These are phyloP conservation scores for Drosophila paramelanica DNA, from an alignment of 2,888 invertebrate genomes.

Conservation along the genomic window DNA sequence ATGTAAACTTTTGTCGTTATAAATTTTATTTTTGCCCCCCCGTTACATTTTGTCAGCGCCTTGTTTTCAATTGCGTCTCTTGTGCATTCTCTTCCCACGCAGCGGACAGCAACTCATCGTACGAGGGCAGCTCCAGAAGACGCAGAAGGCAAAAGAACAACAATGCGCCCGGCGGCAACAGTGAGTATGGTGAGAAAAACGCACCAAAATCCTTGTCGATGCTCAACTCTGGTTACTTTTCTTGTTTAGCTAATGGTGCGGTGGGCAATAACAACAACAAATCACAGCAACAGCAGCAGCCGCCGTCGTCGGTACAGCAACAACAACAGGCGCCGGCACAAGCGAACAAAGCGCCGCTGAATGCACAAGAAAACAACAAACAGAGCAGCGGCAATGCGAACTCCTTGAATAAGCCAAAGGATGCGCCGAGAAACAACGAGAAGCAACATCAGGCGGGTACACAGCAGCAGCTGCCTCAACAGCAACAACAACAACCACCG, in stretches of 20 bases:
- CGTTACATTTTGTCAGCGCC: slow-evolving; percentile 4
- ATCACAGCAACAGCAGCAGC: slow-evolving; percentile 50
- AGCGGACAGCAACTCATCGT: slow-evolving; percentile 85
- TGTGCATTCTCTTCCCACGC: slow-evolving; percentile 21
- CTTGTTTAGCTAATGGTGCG: slow-evolving; percentile 82
- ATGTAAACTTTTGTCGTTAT: slow-evolving; percentile 17
- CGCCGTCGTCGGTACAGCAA: slow-evolving; percentile 33
- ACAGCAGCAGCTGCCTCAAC: slow-evolving; percentile 61
- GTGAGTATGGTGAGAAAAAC: slow-evolving; percentile 79
- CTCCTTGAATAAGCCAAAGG: slow-evolving; percentile 68
- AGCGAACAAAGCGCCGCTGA: slow-evolving; percentile 79
- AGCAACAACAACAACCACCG: slow-evolving; percentile 43
- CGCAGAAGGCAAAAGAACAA: slow-evolving; percentile 84
- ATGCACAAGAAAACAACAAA: slow-evolving; percentile 80
- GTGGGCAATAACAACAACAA: slow-evolving; percentile 83
- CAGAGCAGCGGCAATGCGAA: slow-evolving; percentile 72
- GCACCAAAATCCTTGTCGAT: not conserved
- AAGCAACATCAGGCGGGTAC: slow-evolving; percentile 78
- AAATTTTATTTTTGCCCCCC: slow-evolving; percentile 12
- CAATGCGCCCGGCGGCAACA: slow-evolving; percentile 82
- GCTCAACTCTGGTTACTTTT: slow-evolving; percentile 1
- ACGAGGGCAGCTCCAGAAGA: slow-evolving; percentile 84
- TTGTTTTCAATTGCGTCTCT: slow-evolving; percentile 31
- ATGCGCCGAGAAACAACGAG: slow-evolving; percentile 63
- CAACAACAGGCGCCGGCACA: slow-evolving; percentile 55